These are phyloP conservation scores for Globicephala melas DNA, from an alignment of 2,113 vertebrate species.

Conservation along the genomic window DNA sequence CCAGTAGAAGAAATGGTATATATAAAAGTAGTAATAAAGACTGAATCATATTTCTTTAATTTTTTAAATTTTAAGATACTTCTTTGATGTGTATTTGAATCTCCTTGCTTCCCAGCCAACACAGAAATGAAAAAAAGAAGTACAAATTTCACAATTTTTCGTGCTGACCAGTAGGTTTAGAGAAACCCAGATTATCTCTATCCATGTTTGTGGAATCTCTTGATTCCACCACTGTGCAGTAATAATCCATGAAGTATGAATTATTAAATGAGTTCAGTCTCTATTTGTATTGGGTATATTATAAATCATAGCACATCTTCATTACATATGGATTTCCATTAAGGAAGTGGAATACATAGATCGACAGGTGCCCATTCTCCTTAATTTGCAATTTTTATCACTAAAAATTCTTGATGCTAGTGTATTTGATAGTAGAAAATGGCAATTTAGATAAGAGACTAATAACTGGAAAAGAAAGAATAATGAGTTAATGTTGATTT, in stretches of 20 bases:
- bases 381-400: not conserved
- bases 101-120: not conserved
- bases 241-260: not conserved
- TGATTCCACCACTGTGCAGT: not conserved
- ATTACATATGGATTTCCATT: not conserved
- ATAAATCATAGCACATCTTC: not conserved
- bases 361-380: not conserved
- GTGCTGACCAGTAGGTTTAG: not conserved
- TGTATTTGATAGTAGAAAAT: not conserved
- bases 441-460: not conserved
- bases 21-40: not conserved
- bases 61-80: not conserved
- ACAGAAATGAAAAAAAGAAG: not conserved
- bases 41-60: not conserved
- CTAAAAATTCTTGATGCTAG: not conserved
- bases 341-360: not conserved
- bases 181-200: not conserved
- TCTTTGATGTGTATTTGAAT: not conserved
- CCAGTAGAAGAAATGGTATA: not conserved
- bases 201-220: not conserved
- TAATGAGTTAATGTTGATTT: slow-evolving; percentile 16
- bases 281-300: not conserved
- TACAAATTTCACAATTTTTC: not conserved
- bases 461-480: slow-evolving; percentile 16
- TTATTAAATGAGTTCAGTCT: slow-evolving; percentile 13